Evolutionary conservation across 2,888 invertebrate species (phyloP), one percentile per base, ranked within the genome.

Genomic region (Lordiphosa fenestrarum): DNA sequence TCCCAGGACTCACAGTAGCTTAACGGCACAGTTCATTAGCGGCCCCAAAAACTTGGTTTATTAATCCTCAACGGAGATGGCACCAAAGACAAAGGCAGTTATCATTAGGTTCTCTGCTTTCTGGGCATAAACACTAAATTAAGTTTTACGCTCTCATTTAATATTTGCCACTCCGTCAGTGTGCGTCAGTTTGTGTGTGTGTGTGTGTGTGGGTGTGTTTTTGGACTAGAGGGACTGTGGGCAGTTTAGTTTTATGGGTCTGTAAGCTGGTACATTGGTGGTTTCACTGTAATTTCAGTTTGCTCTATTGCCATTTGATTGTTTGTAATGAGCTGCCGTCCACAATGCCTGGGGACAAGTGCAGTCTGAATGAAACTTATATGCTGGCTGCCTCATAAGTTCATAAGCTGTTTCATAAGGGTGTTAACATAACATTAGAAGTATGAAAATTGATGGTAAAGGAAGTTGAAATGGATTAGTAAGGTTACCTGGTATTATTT

Each of bases 71-170:
- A 23, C 44, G 71, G 70, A 68, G 49, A 55, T 35, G 62, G 44
- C 49, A 41, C 46, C 40, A 47, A 37, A 47, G 36, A 21, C 19
- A 54, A 46, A 54, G 64, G 66, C 75, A 78, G 78, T 78, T 82
- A 73, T 78, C 82, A 78, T 78, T 82, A 78, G 71, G 73, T 53
- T 13, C 25, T 48, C 53, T 60, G 47, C 12, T 38, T 6, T 35
- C 21, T 36, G 39, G 60, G 69, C 73, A 73, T 78, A 78, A 82
- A 78, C 77, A 78, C 62, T 73, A 78, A 78, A 78, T 78, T 82
- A 82, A 78, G 77, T 78, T 78, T 82, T 82, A 78, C 69, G 78
- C 65, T 66, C 69, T 64, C 66, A 80, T 70, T 72, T 81, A 65
- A 30, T 65, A 60, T 81, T 67, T 60, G 61, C 53, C 65, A 61